These are phyloP conservation scores for Glyphotaelius pellucidus DNA, from an alignment of 2,888 invertebrate genomes.

Conservation along the genomic window DNA sequence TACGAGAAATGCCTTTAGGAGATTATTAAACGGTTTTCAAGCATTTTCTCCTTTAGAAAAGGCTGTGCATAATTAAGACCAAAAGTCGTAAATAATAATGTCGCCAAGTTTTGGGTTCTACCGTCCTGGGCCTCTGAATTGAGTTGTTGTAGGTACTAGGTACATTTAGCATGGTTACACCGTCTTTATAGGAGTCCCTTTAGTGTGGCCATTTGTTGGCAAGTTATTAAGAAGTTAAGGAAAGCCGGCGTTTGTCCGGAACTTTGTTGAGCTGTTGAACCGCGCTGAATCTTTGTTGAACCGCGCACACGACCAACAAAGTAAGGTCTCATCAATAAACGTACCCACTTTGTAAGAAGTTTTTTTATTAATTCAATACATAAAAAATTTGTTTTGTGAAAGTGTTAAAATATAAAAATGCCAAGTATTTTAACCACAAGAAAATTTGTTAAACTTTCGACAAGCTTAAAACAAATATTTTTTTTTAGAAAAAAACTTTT, in stretches of 20 bases:
- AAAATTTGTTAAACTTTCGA: too few species aligned
- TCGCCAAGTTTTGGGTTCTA: neutral
- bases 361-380: neutral
- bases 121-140: neutral
- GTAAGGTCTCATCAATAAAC: neutral
- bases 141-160: neutral
- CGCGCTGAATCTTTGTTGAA: neutral
- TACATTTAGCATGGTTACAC: neutral
- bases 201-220: neutral
- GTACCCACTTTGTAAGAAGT: neutral
- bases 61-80: neutral
- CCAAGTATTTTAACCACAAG: too few species aligned
- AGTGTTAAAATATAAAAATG: too few species aligned
- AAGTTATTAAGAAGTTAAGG: neutral
- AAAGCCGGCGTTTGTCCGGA: neutral
- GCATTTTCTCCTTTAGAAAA: neutral
- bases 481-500: too few species aligned
- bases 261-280: neutral
- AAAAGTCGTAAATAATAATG: neutral
- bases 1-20: too few species aligned
- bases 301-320: neutral
- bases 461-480: too few species aligned
- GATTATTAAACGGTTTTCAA: neutral
- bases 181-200: neutral
- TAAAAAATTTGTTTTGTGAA: neutral